phyloP scores from a whole-genome alignment of 2,797 vertebrate species.

The Buceros bicornis region DNA sequence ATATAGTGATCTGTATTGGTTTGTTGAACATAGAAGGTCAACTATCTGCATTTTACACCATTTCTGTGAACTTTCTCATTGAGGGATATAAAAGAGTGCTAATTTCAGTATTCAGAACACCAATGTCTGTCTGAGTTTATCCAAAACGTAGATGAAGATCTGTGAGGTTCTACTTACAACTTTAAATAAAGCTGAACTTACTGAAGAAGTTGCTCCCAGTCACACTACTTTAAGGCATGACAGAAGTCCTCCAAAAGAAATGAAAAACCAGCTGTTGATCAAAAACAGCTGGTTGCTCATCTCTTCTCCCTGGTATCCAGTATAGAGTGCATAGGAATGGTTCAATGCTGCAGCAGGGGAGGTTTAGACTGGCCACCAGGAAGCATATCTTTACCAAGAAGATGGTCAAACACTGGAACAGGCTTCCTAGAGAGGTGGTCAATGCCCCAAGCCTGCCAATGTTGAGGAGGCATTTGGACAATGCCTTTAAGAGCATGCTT shows the following conservation, averaged over 20 bases:
- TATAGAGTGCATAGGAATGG: accelerated
- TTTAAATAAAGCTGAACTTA: background rate
- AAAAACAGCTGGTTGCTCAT: background rate
- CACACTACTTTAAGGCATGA: background rate
- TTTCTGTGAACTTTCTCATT: background rate
- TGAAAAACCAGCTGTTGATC: background rate
- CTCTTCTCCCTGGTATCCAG: background rate
- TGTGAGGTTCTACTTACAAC: background rate
- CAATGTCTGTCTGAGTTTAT: background rate
- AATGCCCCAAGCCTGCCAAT: background rate
- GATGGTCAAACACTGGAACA: background rate
- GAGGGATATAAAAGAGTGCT: background rate
- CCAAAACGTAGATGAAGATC: background rate
- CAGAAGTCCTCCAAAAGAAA: background rate
- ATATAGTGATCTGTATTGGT: background rate
- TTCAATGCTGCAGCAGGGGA: background rate
- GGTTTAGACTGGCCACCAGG: too few relatives aligned
- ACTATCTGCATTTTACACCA: background rate
- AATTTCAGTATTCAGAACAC: background rate
- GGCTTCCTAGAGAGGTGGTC: background rate
- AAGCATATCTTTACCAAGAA: too few relatives aligned
- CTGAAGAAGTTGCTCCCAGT: background rate
- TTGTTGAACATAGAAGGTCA: background rate
- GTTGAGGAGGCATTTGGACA: background rate
- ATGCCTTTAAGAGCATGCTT: background rate